A percentile compares a stretch with the other conserved stretches of the same genome.
Conservation (phyloP, 2,113 vertebrate genomes). For the Hemichromis elongatus region DNA sequence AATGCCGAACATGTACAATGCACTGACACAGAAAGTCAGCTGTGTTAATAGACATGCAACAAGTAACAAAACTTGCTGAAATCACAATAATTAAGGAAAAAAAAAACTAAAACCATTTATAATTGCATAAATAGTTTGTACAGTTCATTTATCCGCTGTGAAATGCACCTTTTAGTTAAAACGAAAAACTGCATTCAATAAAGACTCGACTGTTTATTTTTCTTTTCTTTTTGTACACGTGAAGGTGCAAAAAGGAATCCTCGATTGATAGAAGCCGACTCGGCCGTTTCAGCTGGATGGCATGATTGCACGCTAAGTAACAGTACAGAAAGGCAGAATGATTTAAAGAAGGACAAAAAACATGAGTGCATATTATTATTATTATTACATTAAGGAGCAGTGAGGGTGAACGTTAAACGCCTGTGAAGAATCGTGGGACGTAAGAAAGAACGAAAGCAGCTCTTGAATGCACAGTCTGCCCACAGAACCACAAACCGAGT, state of each 20-base stretch:
- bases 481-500: constrained; percentile 66
- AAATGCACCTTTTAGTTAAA: constrained; percentile 80
- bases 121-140: constrained; percentile 99
- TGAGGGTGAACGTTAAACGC: constrained; percentile 2
- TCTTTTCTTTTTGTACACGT: constrained; percentile 79
- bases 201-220: constrained; percentile 56
- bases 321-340: constrained; percentile 66
- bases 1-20: constrained; percentile 89
- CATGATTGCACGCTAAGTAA: constrained; percentile 77
- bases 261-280: constrained; percentile 78
- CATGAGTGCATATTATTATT: constrained; percentile 45
- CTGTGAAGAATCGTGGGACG: not conserved
- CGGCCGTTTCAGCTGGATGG: constrained; percentile 73
- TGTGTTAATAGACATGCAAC: constrained; percentile 98
- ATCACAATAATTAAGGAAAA: constrained; percentile 86
- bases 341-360: constrained; percentile 6
- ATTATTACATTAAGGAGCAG: constrained; percentile 34
- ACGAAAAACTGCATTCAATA: constrained; percentile 75
- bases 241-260: constrained; percentile 85
- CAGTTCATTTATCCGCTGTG: constrained; percentile 82
- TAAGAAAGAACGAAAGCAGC: constrained; percentile 57
- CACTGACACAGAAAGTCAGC: constrained; percentile 99
- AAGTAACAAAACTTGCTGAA: constrained; percentile 99
- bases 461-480: constrained; percentile 64
- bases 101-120: constrained; percentile 87